phyloP scores from a whole-genome alignment of 2,888 invertebrate genomes.

The Plemyria rubiginata region DNA sequence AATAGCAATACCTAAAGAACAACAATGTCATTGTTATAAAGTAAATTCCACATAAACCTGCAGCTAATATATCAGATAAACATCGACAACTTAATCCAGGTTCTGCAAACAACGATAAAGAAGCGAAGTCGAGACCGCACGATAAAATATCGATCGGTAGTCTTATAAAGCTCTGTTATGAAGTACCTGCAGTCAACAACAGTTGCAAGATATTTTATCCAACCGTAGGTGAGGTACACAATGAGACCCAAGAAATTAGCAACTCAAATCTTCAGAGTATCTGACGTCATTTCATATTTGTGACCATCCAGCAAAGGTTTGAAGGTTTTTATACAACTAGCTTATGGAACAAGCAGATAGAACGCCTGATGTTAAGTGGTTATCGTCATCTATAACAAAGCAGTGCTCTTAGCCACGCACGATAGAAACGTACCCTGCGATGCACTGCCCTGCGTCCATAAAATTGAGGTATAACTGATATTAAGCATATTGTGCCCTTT shows the following conservation, averaged over 20 bases:
- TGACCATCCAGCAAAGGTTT: background rate
- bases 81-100: slow-evolving; percentile 46
- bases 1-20: background rate
- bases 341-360: no score
- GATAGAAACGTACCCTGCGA: no score
- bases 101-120: slow-evolving; percentile 52
- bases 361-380: no score
- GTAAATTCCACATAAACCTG: slow-evolving; percentile 10
- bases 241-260: background rate
- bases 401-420: no score
- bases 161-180: slow-evolving; percentile 61
- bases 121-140: slow-evolving; percentile 33
- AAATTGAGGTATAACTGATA: no score
- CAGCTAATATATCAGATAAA: slow-evolving; percentile 30
- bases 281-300: background rate
- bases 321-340: no score
- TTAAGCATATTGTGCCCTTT: no score
- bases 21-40: slow-evolving; percentile 8
- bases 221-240: slow-evolving; percentile 1
- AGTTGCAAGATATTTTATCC: slow-evolving; percentile 1
- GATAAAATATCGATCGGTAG: slow-evolving; percentile 64
- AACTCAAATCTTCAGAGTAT: no score
- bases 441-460: no score
- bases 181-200: slow-evolving; percentile 42
- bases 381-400: no score